Evolutionary conservation across 2,888 invertebrate genomes (phyloP).

Genomic region (Nysson spinosus): DNA sequence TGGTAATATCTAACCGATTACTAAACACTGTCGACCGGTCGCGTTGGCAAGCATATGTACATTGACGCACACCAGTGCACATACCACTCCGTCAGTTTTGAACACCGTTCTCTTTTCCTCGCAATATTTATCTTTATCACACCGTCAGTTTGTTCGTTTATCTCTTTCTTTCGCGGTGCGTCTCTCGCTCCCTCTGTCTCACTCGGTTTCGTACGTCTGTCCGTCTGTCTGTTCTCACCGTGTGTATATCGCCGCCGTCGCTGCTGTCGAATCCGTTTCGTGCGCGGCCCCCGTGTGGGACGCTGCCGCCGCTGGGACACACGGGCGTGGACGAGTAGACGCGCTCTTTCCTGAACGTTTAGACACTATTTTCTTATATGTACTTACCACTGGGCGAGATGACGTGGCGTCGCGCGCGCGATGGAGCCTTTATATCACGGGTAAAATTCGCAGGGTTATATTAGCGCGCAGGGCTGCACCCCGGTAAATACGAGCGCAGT

Average conservation of each 20-base stretch:
- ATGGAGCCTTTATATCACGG: slow-evolving; percentile 59
- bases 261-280: slow-evolving; percentile 55
- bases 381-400: slow-evolving; percentile 86
- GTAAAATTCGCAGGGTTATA: slow-evolving; percentile 74
- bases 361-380: slow-evolving; percentile 72
- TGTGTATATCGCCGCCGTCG: slow-evolving; percentile 56
- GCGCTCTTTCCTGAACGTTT: slow-evolving; percentile 51
- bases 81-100: slow-evolving; percentile 15
- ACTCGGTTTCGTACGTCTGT: slow-evolving; percentile 38
- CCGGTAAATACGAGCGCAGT: slow-evolving; percentile 77
- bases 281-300: slow-evolving; percentile 59
- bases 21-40: slow-evolving; percentile 13
- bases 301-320: slow-evolving; percentile 59
- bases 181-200: slow-evolving; percentile 38
- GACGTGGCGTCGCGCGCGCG: slow-evolving; percentile 71
- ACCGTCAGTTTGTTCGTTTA: slow-evolving; percentile 19
- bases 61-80: slow-evolving; percentile 12
- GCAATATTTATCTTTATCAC: slow-evolving; percentile 39
- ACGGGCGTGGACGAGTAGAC: slow-evolving; percentile 62
- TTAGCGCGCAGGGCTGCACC: slow-evolving; percentile 68
- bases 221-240: slow-evolving; percentile 41
- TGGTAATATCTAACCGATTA: slow-evolving; percentile 17
- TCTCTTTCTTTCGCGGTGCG: slow-evolving; percentile 34
- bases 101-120: slow-evolving; percentile 29
- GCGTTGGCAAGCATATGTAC: slow-evolving; percentile 3